phyloP scores from a whole-genome alignment of 1,140 invertebrate species.

The roundworm (Caenorhabditis elegans) region DNA sequence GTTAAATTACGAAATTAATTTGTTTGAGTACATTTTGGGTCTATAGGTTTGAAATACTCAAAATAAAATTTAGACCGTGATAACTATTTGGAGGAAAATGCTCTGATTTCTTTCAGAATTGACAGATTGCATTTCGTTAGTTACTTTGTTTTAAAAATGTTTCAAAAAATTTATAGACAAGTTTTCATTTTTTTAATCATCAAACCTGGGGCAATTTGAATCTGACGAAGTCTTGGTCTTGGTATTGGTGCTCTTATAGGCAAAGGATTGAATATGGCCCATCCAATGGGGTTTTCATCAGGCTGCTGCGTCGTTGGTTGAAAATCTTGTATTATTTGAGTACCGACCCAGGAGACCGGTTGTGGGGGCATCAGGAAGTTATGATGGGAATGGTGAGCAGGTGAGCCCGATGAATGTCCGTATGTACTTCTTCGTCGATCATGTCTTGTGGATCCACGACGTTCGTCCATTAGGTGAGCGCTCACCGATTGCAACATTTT shows the following conservation, averaged over 20 bases:
- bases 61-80: too few species aligned
- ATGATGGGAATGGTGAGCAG: not conserved
- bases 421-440: slow-evolving; percentile 35
- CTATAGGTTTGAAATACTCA: too few species aligned
- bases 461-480: slow-evolving; percentile 47
- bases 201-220: slow-evolving; percentile 1
- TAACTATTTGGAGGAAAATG: too few species aligned
- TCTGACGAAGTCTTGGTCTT: slow-evolving; percentile 11
- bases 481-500: slow-evolving; percentile 50
- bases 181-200: too few species aligned
- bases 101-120: too few species aligned
- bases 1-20: too few species aligned
- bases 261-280: slow-evolving; percentile 45
- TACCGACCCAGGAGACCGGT: not conserved
- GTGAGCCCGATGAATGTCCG: slow-evolving; percentile 3
- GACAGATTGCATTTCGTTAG: too few species aligned
- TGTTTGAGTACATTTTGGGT: too few species aligned
- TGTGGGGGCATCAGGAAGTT: not conserved
- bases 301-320: not conserved
- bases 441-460: slow-evolving; percentile 25
- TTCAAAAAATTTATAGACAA: too few species aligned
- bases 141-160: too few species aligned
- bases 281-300: slow-evolving; percentile 42
- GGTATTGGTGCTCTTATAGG: slow-evolving; percentile 29
- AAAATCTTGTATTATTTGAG: slow-evolving; percentile 16